Evolutionary conservation across 1,140 invertebrate species (phyloP).

Genomic region (Samia ricini): DNA sequence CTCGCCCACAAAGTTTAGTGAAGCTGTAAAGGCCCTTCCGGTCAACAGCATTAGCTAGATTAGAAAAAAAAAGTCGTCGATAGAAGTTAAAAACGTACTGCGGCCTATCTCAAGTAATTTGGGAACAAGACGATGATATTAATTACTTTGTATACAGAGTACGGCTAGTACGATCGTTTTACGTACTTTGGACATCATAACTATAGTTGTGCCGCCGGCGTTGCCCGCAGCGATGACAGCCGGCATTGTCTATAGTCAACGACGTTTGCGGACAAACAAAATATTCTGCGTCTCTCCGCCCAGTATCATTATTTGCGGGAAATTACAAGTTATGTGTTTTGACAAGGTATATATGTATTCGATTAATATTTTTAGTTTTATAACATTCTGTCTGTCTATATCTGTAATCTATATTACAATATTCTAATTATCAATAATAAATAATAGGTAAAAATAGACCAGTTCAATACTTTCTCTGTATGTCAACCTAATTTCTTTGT

Average conservation of each 20-base stretch:
- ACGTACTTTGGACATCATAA: slow-evolving; percentile 92
- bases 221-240: slow-evolving; percentile 96
- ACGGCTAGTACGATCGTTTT: slow-evolving; percentile 71
- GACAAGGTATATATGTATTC: slow-evolving; percentile 85
- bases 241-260: slow-evolving; percentile 89
- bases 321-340: slow-evolving; percentile 95
- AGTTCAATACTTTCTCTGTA: no score
- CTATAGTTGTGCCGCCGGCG: slow-evolving; percentile 96
- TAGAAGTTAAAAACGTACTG: background rate
- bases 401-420: no score
- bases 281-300: slow-evolving; percentile 96
- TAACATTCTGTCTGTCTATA: no score
- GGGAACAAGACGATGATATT: background rate
- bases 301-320: slow-evolving; percentile 93
- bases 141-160: slow-evolving; percentile 43
- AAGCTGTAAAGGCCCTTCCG: no score
- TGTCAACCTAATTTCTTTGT: slow-evolving; percentile 1
- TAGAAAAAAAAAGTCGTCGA: no score
- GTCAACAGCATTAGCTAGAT: no score
- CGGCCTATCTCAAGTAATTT: background rate
- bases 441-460: no score
- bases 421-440: no score
- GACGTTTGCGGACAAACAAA: slow-evolving; percentile 84
- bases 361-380: no score
- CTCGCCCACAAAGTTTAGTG: no score